Evolutionary conservation across 1,140 invertebrate genomes (phyloP).

Genomic region (Drosophila kikkawai): DNA sequence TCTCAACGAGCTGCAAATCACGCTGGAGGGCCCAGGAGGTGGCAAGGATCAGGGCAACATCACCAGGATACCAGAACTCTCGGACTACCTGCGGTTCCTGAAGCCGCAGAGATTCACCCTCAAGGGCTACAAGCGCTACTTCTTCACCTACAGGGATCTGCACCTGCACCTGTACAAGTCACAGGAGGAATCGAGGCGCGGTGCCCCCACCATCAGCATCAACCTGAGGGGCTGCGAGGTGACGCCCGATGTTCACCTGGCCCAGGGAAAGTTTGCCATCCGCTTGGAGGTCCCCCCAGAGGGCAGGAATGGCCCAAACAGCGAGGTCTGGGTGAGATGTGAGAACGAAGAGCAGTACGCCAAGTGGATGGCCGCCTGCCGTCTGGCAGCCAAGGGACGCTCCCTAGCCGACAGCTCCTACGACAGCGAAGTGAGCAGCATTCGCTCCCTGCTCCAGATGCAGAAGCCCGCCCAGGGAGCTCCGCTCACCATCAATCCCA

Average conservation of each 20-base stretch:
- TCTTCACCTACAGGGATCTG: conserved; percentile 95
- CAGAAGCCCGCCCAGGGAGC: conserved; percentile 93
- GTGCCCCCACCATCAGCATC: conserved; percentile 88
- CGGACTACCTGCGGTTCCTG: conserved; percentile 93
- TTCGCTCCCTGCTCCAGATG: conserved; percentile 95
- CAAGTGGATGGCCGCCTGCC: conserved; percentile 99
- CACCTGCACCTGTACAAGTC: conserved; percentile 85
- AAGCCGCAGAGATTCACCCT: conserved; percentile 96
- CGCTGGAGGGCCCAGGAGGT: conserved; percentile 90
- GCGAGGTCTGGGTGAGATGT: conserved; percentile 97
- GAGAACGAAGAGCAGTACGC: conserved; percentile 98
- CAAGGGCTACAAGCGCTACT: conserved; percentile 95
- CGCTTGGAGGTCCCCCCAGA: conserved; percentile 96
- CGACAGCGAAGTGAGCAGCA: conserved; percentile 95
- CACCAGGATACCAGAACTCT: conserved; percentile 94
- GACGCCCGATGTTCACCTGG: conserved; percentile 97
- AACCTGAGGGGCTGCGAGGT: conserved; percentile 97
- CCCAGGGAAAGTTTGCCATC: conserved; percentile 96
- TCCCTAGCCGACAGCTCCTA: conserved; percentile 97
- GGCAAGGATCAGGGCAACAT: conserved; percentile 89
- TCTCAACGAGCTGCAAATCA: conserved; percentile 94
- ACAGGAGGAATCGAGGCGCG: conserved; percentile 90
- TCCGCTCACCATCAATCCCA: conserved; percentile 89
- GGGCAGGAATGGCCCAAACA: conserved; percentile 90
- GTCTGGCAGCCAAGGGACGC: conserved; percentile 97